Percentiles rank a stretch among this genome's conserved stretches.
phyloP scores from a whole-genome alignment of 2,113 vertebrate species.

The Guaruba guarouba region DNA sequence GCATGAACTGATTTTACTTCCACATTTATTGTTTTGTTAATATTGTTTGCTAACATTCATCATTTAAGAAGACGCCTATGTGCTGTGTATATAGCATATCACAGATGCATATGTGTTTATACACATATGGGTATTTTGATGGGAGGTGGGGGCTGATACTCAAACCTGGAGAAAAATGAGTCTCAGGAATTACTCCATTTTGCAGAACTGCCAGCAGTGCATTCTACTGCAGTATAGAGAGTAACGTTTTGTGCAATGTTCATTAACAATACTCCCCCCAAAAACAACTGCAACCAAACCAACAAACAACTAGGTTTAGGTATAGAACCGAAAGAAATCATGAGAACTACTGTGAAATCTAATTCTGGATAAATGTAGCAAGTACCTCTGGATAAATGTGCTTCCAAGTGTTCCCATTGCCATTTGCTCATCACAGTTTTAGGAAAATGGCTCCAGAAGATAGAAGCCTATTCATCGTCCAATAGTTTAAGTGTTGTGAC shows the following conservation, averaged over 20 bases:
- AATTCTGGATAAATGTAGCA: not conserved
- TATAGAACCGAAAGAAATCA: not conserved
- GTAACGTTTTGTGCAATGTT: fast-evolving
- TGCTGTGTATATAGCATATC: not conserved
- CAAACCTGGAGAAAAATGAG: not conserved
- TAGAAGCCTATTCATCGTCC: not conserved
- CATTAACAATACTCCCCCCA: not conserved
- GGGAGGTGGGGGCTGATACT: not conserved
- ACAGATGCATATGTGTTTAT: not conserved
- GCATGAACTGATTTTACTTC: not conserved
- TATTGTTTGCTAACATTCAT: not conserved
- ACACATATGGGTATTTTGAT: not conserved
- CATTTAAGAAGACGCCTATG: not conserved
- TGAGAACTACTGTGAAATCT: not conserved
- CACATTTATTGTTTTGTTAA: not conserved
- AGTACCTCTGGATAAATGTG: not conserved
- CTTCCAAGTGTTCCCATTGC: not conserved
- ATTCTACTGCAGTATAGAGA: not conserved
- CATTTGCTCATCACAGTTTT: not conserved
- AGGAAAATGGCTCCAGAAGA: not conserved
- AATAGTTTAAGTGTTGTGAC: not conserved
- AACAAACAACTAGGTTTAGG: not conserved
- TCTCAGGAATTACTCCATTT: not conserved
- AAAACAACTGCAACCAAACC: not conserved
- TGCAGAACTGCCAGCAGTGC: not conserved